Base-by-base conservation (phyloP, 2,797 vertebrate species). In the Sebastes oblongus region DNA sequence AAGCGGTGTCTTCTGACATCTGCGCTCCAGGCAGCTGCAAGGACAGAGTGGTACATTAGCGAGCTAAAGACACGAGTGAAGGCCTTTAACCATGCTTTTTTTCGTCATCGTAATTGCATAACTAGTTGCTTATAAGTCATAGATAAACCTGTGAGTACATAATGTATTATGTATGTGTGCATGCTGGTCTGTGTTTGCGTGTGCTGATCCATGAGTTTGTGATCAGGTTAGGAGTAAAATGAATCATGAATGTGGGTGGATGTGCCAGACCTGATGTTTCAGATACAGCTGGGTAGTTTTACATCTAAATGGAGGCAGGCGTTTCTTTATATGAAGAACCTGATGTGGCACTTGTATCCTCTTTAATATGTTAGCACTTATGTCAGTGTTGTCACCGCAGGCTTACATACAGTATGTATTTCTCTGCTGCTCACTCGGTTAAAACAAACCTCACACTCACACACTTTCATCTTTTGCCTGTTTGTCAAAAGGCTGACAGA, bases 161-260 rank as follows among this genome's bases (percentile, higher is more conserved):
- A 79, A 84, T 88, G 30, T 60, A 71, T 89, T 69, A 86, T 83
- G 50, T 55, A 79, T 86, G 66, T 46, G 16, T 46, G 42, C 72
- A 52, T 42, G 68, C 78, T 25, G 56, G 36, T 66, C 39, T 46
- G 81, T 68, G 25, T 65, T 60, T 29, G 58, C 18, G 32, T 82
- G 72, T 78, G 88, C 75, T 77, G 75, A 91, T 83, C 77, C 70
- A 71, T 80, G 70, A 86, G 83, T 88, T 76, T 84, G 65, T 84
- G 86, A 89, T 88, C 66, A 83, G 73, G 70, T 67, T 32, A 22
- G 34, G 30, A 64, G 60, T 55, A 6, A 84, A 72, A 86, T 87
- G 78, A 89, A 85, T 89, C 85, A 88, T 86, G 66, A 59, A 85
- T 88, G 83, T 86, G 27, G 76, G 71, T 42, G 56, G 60, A 87